Base-by-base conservation (phyloP, 2,888 invertebrate genomes). In the Tetragnatha montana region DNA sequence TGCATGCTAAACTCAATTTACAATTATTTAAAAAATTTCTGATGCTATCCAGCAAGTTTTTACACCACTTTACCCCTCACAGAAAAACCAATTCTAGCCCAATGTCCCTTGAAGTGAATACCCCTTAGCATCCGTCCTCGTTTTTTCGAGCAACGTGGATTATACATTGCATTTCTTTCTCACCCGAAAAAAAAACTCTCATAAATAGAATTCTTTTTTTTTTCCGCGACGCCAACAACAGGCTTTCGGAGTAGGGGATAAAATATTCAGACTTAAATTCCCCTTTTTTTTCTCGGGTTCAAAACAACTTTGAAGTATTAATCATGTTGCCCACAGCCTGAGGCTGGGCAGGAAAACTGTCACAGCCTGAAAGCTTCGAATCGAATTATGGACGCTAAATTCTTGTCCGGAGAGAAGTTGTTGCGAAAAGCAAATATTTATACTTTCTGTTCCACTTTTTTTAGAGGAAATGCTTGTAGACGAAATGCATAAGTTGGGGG, bases 261-360 rank as follows among this genome's bases (percentile, higher is more conserved):
- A 86, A 86, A 86, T 86, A 86, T 86, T 86, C 79, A 86, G 60
- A 81, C 73, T 60, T n/a, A 22, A 71, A 21, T 79, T 17, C 79
- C 17, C n/a, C 78, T 78, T 78, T 69, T 70, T 71, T 80, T 50
- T 19, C 78, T 19, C 17, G 35, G 75, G 35, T 49, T 49, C 49
- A 47, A 35, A 85, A 51, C 73, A 78, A 73, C 73, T 79, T 84
- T 35, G 49, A 80, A 80, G 78, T 86, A 80, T 86, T 86, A 80
- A 80, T 86, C 80, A 74, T 80, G 74, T 68, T 51, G 74, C 80
- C 80, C 86, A 81, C 47, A 74, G 35, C 79, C 22, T 68, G 86
- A 74, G 86, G 73, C 68, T 68, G 60, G 80, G 47, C 68, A 60
- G 80, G 51, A 17, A 74, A n/a, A 35, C 80, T 80, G 86, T 80